These are phyloP conservation scores for Acanthurus tractus DNA, from an alignment of 2,797 vertebrate genomes.

Conservation along the genomic window DNA sequence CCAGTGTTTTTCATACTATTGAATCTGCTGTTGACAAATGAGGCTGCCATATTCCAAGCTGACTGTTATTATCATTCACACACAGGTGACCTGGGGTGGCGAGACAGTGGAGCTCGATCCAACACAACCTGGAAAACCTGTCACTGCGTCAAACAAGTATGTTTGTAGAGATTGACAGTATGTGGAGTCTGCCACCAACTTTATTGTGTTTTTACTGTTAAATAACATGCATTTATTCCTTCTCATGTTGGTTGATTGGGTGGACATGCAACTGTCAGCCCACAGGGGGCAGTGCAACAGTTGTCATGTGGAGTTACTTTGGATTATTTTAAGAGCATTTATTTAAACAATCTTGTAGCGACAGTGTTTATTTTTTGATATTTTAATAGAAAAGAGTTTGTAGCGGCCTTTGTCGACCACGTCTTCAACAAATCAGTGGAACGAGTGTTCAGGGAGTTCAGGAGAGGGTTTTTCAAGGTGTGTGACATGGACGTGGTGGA, in stretches of 20 bases:
- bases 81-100: slow-evolving; percentile 73
- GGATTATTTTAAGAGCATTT: too few relatives aligned
- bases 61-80: neutral
- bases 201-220: too few relatives aligned
- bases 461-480: slow-evolving; percentile 94
- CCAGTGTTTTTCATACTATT: neutral
- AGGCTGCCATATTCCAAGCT: neutral
- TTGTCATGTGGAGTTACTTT: too few relatives aligned
- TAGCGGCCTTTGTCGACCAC: slow-evolving; percentile 89
- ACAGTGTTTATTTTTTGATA: neutral
- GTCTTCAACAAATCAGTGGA: slow-evolving; percentile 92
- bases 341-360: too few relatives aligned
- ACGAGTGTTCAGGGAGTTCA: slow-evolving; percentile 89
- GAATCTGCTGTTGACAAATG: neutral
- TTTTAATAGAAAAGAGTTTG: slow-evolving; percentile 87
- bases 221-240: too few relatives aligned
- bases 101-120: slow-evolving; percentile 77
- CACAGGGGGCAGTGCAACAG: too few relatives aligned
- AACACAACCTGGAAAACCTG: slow-evolving; percentile 65
- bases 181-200: too few relatives aligned
- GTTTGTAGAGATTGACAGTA: neutral
- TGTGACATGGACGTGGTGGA: slow-evolving; percentile 90
- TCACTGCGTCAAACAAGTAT: slow-evolving; percentile 82
- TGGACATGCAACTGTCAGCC: too few relatives aligned
- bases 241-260: too few relatives aligned